A percentile compares a stretch with the other conserved stretches of the same genome.
phyloP scores from a whole-genome alignment of 2,888 invertebrate species.

The Limnephilus lunatus region DNA sequence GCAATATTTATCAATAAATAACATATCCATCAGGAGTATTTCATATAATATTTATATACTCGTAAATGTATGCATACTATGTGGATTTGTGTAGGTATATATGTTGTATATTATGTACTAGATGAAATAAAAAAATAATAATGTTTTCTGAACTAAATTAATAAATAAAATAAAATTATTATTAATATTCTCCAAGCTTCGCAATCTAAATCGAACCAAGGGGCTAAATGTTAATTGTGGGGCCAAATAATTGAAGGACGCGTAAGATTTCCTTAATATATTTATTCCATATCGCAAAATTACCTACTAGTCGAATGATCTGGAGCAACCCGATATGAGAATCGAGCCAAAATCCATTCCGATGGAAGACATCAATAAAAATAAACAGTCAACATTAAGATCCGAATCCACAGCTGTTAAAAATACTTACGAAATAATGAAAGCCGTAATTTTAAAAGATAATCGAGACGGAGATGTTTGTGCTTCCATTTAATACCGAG shows the following conservation, averaged over 20 bases:
- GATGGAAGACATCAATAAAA: neutral
- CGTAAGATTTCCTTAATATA: neutral
- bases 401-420: slow-evolving; percentile 2
- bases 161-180: too few species aligned
- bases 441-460: neutral
- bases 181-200: too few species aligned
- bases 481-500: neutral
- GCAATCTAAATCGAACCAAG: neutral
- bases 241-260: neutral
- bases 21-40: too few species aligned
- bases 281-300: neutral
- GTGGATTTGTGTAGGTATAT: too few species aligned
- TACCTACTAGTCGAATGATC: slow-evolving; percentile 10
- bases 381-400: neutral
- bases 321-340: neutral
- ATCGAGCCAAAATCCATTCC: neutral
- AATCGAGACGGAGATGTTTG: neutral
- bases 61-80: too few species aligned
- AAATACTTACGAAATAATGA: neutral
- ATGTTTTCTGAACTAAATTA: too few species aligned
- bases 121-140: too few species aligned
- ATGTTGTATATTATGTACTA: too few species aligned
- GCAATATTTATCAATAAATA: too few species aligned
- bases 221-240: neutral
- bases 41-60: too few species aligned